phyloP scores from a whole-genome alignment of 2,888 invertebrate species.

The Drosophila ezoana region DNA sequence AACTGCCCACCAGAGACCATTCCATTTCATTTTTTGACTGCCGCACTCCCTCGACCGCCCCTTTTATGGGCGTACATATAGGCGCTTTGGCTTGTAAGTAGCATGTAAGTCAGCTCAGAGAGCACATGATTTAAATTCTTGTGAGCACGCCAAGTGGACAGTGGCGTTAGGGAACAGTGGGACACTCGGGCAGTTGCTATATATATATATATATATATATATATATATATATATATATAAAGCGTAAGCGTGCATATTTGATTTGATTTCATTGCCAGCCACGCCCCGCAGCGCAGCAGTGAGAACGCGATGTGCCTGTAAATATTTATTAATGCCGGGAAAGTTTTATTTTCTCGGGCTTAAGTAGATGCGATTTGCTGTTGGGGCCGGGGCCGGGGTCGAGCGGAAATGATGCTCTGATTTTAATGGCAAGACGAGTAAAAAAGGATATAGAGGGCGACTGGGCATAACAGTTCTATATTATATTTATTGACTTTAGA shows the following conservation, averaged over 20 bases:
- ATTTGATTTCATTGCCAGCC: slow-evolving; percentile 77
- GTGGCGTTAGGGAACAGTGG: slow-evolving; percentile 28
- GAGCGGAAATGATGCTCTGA: slow-evolving; percentile 50
- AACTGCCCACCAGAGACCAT: slow-evolving; percentile 78
- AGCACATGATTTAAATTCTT: slow-evolving; percentile 77
- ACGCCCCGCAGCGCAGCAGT: slow-evolving; percentile 41
- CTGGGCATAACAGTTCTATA: slow-evolving; percentile 13
- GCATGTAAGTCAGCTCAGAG: slow-evolving; percentile 69
- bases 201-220: not conserved
- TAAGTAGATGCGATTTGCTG: slow-evolving; percentile 62
- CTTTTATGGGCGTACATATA: slow-evolving; percentile 73
- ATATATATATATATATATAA: slow-evolving; percentile 44
- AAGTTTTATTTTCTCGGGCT: slow-evolving; percentile 58
- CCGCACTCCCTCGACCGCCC: slow-evolving; percentile 17
- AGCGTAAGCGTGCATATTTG: slow-evolving; percentile 79
- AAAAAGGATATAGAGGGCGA: slow-evolving; percentile 6
- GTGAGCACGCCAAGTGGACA: slow-evolving; percentile 73
- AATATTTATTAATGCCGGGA: slow-evolving; percentile 76
- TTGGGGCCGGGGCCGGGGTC: not conserved
- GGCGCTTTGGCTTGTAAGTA: slow-evolving; percentile 79
- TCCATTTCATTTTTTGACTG: slow-evolving; percentile 55
- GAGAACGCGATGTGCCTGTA: slow-evolving; percentile 78
- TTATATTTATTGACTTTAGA: slow-evolving; percentile 34
- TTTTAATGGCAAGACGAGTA: slow-evolving; percentile 58
- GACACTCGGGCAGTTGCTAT: slow-evolving; percentile 19